These are phyloP conservation scores for Laticauda laticaudata DNA, from an alignment of 2,113 vertebrate species.

Conservation along the genomic window DNA sequence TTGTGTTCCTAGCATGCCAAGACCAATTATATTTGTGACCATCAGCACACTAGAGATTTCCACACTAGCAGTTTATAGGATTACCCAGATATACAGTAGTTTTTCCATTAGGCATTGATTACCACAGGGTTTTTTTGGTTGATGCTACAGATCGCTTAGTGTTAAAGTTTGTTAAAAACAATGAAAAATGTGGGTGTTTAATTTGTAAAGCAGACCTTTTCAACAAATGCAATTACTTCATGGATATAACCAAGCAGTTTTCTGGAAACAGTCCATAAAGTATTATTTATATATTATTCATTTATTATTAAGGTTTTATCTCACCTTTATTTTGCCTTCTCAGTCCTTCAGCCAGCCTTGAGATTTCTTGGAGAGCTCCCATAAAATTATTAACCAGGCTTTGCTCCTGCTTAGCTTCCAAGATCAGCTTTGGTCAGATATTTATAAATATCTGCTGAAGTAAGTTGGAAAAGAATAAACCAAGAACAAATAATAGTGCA, in stretches of 20 bases:
- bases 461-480: background rate
- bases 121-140: background rate
- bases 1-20: background rate
- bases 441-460: background rate
- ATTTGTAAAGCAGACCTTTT: background rate
- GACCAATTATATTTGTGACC: background rate
- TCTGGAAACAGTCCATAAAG: background rate
- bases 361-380: background rate
- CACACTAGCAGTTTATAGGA: background rate
- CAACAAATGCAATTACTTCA: background rate
- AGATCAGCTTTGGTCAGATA: background rate
- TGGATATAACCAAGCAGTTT: background rate
- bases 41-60: background rate
- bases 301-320: background rate
- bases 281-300: background rate
- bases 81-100: background rate
- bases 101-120: background rate
- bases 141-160: background rate
- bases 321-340: background rate
- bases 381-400: background rate
- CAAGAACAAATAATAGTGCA: background rate
- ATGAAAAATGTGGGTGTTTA: background rate
- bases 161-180: background rate
- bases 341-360: background rate
- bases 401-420: background rate